Evolutionary conservation across 2,888 invertebrate genomes (phyloP), one percentile per base, ranked within the genome.

Genomic region (Danaus chrysippus): DNA sequence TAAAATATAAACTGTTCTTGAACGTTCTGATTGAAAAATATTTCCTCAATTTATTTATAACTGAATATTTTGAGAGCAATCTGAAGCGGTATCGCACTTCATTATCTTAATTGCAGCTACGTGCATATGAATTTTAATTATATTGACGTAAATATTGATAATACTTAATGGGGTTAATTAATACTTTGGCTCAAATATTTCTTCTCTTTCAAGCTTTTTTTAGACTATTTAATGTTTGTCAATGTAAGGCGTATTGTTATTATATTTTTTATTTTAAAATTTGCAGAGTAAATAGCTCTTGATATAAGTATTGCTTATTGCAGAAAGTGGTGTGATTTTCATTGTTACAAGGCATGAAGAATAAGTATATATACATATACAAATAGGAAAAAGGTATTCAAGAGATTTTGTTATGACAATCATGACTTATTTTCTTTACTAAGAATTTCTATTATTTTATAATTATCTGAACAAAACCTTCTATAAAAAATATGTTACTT

Each of bases 61-160:
- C 23, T 6, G 23, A 17, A 17, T 49, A 49, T 17, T 49, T 49
- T 17, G 10, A 3, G 17, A 17, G 10, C 49, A 49, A 49, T 17
- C 15, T 17, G 17, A 49, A 49, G 17, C 49, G 17, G 9, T 46
- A 46, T 17, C 17, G 17, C 49, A 17, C 3, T 49, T 10, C 9
- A 49, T 49, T 49, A 49, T 49, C 49, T 49, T 49, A 49, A 49
- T 49, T 49, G 17, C 15, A 49, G 46, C 17, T 1, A 3, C 49
- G 23, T 34, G 17, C 13, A 46, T 15, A 9, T 49, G 8, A 17
- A 49, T 17, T 49, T 49, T 49, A 49, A 49, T 49, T 17, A 49
- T 49, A 17, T 49, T 49, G 49, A 49, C 49, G 17, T 46, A n/a
- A 13, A 46, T 46, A 46, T 49, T 17, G 49, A 49, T 17, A 17